Percentiles rank a stretch among this genome's conserved stretches.
Evolutionary conservation across 2,113 vertebrate species (phyloP).

Genomic region (Syngnathus typhle): DNA sequence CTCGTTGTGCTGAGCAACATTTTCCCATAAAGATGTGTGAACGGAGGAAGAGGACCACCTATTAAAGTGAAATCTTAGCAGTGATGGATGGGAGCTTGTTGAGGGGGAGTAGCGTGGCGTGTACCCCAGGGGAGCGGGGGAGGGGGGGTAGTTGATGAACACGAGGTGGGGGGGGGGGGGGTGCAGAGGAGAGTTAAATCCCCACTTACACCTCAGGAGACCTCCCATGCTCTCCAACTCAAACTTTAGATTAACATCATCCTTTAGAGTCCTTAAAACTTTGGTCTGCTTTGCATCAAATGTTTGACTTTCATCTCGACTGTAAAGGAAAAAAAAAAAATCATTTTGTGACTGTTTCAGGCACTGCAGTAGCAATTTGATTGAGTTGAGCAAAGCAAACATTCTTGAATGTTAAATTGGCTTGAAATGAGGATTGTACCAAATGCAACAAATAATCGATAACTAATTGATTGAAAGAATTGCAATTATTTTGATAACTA

Average conservation of each 20-base stretch:
- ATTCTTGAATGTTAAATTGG: neutral
- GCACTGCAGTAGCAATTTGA: conserved; percentile 15
- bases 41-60: conserved; percentile 66
- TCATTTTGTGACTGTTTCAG: conserved; percentile 1
- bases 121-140: conserved; percentile 52
- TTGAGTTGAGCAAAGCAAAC: conserved; percentile 21
- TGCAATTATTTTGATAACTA: no score
- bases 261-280: conserved; percentile 40
- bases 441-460: no score
- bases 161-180: neutral
- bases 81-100: conserved; percentile 70
- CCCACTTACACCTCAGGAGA: conserved; percentile 61
- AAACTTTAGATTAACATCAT: conserved; percentile 38
- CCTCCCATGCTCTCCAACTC: conserved; percentile 57
- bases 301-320: conserved; percentile 36
- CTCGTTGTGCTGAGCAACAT: conserved; percentile 24
- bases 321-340: conserved; percentile 23
- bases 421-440: no score
- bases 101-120: conserved; percentile 48
- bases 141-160: conserved; percentile 6
- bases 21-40: conserved; percentile 53
- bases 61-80: conserved; percentile 69
- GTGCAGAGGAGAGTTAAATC: conserved; percentile 40
- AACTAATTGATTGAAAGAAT: no score
- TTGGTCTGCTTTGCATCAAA: conserved; percentile 46